A percentile compares a stretch with the other conserved stretches of the same genome.
phyloP scores from a whole-genome alignment of 2,113 vertebrate species.

The Zingel zingel region DNA sequence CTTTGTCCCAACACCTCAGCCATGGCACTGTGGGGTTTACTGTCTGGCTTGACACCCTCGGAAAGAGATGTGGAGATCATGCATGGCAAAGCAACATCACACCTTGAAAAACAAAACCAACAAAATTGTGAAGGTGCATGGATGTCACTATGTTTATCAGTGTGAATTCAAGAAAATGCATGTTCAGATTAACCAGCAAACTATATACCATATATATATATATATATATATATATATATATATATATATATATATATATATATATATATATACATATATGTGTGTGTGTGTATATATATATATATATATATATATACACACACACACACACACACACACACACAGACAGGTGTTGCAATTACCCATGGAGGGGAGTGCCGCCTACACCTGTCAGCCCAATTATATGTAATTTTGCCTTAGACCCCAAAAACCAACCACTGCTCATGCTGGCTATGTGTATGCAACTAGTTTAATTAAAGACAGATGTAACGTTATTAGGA shows the following conservation, averaged over 20 bases:
- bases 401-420: background rate
- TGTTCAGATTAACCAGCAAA: no score
- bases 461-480: background rate
- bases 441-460: background rate
- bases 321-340: no score
- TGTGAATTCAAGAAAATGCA: no score
- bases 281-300: no score
- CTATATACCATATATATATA: no score
- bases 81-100: constrained; percentile 2
- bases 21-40: constrained; percentile 48
- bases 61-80: constrained; percentile 6
- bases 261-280: no score
- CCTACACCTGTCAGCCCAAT: background rate
- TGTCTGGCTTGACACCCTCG: background rate
- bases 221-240: no score
- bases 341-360: no score
- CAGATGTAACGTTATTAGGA: background rate
- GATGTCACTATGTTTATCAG: no score
- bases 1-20: constrained; percentile 78
- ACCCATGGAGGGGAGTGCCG: background rate
- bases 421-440: background rate
- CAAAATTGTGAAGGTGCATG: no score
- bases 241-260: no score
- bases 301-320: no score
- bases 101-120: constrained; percentile 20